A percentile compares a stretch with the other conserved stretches of the same genome.
phyloP scores from a whole-genome alignment of 2,888 invertebrate species.

The Tanypteryx hageni region DNA sequence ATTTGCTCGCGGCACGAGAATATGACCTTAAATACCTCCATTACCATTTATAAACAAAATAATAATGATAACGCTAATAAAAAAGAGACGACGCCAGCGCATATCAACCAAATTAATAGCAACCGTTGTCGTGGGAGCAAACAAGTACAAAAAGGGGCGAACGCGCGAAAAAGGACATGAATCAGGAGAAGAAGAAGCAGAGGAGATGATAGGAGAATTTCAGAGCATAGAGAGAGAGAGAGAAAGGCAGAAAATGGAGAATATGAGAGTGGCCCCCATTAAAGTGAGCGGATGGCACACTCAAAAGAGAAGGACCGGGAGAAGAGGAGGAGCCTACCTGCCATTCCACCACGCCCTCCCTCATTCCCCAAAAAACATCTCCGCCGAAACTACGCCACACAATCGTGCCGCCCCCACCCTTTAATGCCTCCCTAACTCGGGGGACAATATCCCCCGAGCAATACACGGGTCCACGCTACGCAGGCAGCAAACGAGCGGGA shows the following conservation, averaged over 20 bases:
- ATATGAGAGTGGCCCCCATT: slow-evolving; percentile 36
- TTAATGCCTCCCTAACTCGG: not conserved
- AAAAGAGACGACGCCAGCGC: not conserved
- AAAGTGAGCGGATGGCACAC: slow-evolving; percentile 16
- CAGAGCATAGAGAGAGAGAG: not conserved
- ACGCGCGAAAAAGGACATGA: not conserved
- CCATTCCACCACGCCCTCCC: slow-evolving; percentile 22
- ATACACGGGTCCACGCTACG: slow-evolving; percentile 52
- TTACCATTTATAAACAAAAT: slow-evolving; percentile 1
- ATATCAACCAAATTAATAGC: not conserved
- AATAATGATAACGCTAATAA: slow-evolving; percentile 26
- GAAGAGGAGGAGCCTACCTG: slow-evolving; percentile 14
- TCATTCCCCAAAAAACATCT: not conserved
- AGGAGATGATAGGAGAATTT: slow-evolving; percentile 9
- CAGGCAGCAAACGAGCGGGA: slow-evolving; percentile 56
- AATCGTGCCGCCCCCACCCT: not conserved
- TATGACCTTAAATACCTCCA: not conserved
- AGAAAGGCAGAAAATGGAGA: slow-evolving; percentile 22
- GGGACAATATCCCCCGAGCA: slow-evolving; percentile 60
- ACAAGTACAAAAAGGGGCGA: not conserved
- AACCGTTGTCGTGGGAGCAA: not conserved
- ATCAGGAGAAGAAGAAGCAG: slow-evolving; percentile 6
- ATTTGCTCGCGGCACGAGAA: not conserved
- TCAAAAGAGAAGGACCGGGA: not conserved
- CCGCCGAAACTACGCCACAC: slow-evolving; percentile 42